phyloP scores from a whole-genome alignment of 92 coral and sea anemone genomes.

The Scolanthus callimorphus region DNA sequence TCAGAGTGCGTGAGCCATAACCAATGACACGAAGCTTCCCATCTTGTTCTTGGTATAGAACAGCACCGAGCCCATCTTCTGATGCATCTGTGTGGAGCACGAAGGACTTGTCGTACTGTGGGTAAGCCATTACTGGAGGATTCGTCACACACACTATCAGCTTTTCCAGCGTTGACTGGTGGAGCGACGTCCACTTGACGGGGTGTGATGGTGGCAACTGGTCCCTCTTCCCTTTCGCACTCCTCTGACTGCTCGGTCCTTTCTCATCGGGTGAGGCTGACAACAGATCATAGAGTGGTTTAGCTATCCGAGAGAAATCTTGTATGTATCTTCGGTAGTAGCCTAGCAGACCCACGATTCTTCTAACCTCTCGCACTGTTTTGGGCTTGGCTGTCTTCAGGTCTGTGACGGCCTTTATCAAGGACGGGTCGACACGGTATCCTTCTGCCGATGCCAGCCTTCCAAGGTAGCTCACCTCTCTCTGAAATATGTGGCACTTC shows the following conservation, averaged over 20 bases:
- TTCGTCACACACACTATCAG: not conserved
- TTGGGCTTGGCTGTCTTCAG: slow-evolving; percentile 19
- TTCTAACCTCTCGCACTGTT: slow-evolving; percentile 22
- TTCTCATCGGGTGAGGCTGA: not conserved
- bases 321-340: slow-evolving; percentile 20
- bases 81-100: not conserved
- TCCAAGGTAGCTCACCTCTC: slow-evolving; percentile 27
- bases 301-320: slow-evolving; percentile 5
- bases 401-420: slow-evolving; percentile 6
- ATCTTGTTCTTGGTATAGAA: not conserved
- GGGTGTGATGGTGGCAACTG: not conserved
- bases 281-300: slow-evolving; percentile 4
- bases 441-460: slow-evolving; percentile 17
- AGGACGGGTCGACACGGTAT: slow-evolving; percentile 10
- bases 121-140: not conserved
- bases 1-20: not conserved
- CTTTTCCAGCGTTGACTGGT: not conserved
- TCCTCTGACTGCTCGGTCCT: not conserved
- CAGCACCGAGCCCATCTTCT: not conserved
- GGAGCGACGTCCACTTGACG: not conserved
- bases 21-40: not conserved
- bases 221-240: not conserved
- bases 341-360: slow-evolving; percentile 22
- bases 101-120: not conserved
- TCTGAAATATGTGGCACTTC: slow-evolving; percentile 21